Base-by-base conservation (phyloP, 2,113 vertebrate species). In the Sphaerodactylus townsendi region DNA sequence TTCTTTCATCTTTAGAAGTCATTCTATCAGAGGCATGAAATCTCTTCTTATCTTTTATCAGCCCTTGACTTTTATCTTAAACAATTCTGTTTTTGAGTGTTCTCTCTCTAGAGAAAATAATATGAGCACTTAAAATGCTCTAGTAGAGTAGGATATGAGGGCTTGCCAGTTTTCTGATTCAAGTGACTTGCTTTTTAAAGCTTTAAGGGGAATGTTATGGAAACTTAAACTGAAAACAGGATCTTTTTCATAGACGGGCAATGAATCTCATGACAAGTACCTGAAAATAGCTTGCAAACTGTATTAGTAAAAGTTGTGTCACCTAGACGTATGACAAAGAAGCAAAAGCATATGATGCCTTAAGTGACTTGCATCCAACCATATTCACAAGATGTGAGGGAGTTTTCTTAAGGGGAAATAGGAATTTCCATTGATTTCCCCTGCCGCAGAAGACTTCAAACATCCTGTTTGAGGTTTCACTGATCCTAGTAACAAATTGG, bases 11-110 rank as follows among this genome's bases (percentile, higher is more conserved):
- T 80, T 68, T 75, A 59, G 78, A 81, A 86, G 62, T 35, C 28
- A 6, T 56, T 69, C 71, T 81, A 76, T 75, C 71, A 81, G 62
- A 81, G 64, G 46, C 46, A 35, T n/a, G 56, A 76, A 86, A 75
- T 80, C 72, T 68, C 64, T 75, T 41, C 14, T 81, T 81, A 75
- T 81, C 48, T 81, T 74, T 69, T 85, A 76, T 85, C 71, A 81
- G 71, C 64, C 64, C 84, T 85, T 85, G 71, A 85, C 78, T 81
- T 85, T 85, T 81, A 76, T 85, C 78, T 81, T 75, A 76, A 85
- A 68, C 78, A 56, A 44, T 70, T 84, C 74, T 77, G 53, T 75
- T 85, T 75, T 76, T 46, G 44, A 85, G 62, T 75, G 64, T 75
- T 81, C 62, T 33, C 62, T 33, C 64, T 85, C 46, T 35, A 81